Evolutionary conservation across 1,140 invertebrate species (phyloP), one percentile per base, ranked within the genome.

Genomic region (Hylaeus volcanicus): DNA sequence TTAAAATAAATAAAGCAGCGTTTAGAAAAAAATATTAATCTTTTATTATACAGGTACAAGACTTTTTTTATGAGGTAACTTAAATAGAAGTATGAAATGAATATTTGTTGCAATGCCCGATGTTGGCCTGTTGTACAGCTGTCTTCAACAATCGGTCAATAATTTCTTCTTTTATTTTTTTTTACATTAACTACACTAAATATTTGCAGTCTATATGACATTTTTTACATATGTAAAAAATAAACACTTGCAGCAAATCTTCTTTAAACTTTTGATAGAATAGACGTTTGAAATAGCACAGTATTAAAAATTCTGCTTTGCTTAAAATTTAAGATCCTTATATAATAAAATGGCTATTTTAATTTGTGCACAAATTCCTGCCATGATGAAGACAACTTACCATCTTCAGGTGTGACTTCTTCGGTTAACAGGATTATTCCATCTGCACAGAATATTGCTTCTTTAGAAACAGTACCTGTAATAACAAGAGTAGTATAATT

Each of bases 381-480:
- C 76, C 65, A 79, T 88, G 88, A 85, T 89, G 88, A 89, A 90
- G 91, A 88, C 81, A 90, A 92, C 91, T 92, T 92, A 92, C 91
- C 91, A 91, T 91, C 90, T 89, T 88, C 86, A 15, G 77, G 70
- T 72, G 88, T 83, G 81, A 83, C 56, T 37, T 87, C 86, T 74
- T 69, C 80, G 12, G 65, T 75, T 74, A 79, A 66, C 48, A 51
- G 70, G 14, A 63, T 55, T 64, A 82, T 74, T 61, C 65, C 63
- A 12, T 74, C 74, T 48, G 45, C 69, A 66, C 15, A 51, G 41
- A 41, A 73, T 83, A 76, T 85, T 66, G 77, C 60, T 66, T 83
- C 77, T 55, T 60, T 66, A 86, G 68, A 74, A 83, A 72, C 14
- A 58, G 75, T 81, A 85, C 79, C 89, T 91, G 85, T 51, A 90